These are phyloP conservation scores for Manis pentadactyla DNA, from an alignment of 2,797 vertebrate species.

Conservation along the genomic window DNA sequence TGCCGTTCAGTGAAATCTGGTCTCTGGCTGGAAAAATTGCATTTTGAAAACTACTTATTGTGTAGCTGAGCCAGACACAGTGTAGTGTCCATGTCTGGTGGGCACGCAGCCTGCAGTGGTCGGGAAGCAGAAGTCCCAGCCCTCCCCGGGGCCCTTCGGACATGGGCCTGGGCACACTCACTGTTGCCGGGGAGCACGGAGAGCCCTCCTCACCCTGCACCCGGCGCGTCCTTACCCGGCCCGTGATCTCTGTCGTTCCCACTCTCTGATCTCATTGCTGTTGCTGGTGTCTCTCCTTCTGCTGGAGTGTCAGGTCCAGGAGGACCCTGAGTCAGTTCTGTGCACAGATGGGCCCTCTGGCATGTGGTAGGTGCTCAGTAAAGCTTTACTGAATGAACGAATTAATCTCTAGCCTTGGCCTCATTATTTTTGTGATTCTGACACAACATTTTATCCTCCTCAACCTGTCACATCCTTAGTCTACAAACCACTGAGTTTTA, in stretches of 20 bases:
- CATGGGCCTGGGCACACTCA: neutral
- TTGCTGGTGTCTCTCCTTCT: neutral
- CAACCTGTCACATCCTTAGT: constrained; percentile 23
- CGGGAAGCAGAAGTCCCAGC: neutral
- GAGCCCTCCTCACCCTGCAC: rapidly evolving
- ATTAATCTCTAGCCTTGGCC: neutral
- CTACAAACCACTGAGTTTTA: constrained; percentile 11
- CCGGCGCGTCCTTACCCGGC: neutral
- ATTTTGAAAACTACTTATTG: constrained; percentile 68
- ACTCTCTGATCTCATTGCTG: neutral
- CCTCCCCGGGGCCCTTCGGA: constrained; percentile 15
- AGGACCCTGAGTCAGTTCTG: neutral
- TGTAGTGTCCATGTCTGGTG: neutral
- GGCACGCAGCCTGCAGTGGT: neutral
- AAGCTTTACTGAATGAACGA: neutral
- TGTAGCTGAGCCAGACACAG: constrained; percentile 54
- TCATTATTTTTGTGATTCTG: constrained; percentile 19
- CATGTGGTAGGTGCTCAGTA: neutral
- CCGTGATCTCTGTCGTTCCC: neutral
- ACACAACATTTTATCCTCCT: neutral
- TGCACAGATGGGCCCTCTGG: neutral
- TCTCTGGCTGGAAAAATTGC: constrained; percentile 62
- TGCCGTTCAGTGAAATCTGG: constrained; percentile 64
- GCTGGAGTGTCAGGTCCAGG: neutral
- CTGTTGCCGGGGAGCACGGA: neutral